Base-by-base conservation (phyloP, 2,113 vertebrate genomes). In the Pyrgilauda ruficollis region DNA sequence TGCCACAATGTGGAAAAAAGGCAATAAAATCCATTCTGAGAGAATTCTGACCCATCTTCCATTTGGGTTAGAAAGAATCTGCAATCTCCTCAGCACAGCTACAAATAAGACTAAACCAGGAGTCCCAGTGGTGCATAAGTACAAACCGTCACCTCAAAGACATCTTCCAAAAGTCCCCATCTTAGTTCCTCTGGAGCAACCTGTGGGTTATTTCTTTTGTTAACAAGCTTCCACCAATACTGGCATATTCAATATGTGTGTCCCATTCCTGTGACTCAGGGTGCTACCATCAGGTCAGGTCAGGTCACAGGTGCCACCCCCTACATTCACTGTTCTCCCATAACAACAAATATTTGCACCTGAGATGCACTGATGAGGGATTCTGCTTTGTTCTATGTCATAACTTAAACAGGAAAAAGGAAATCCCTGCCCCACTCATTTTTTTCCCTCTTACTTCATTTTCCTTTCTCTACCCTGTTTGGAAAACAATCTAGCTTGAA, bases 371-470 rank as follows among this genome's bases (percentile, higher is more conserved):
- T 61, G 63, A 91, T 70, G 59, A 83, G 33, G 35, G 67, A 86
- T 90, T 84, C 20, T 62, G 64, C 52, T 94, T 94, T 91, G 79
- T 88, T 94, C 76, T 62, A 15, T 78, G 35, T 47, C 76, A 86
- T 5, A 22, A 59, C 27, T 93, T 70, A 90, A 91, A 90, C 79
- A 94, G 93, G 79, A 95, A 96, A 87, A 31, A 96, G 95, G 94
- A 97, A 96, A 80, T 86, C 63, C 55, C 52, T 74, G 58, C 28
- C 68, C 79, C 39, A 82, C 66, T 46, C 11, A 2, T 62, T 86
- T 93, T 86, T 86, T 77, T 8, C 22, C 39, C 76, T 63, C 61
- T 68, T 83, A 79, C 16, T 15, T 90, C 13, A 86, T 81, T 77
- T 93, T 84, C 80, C 91, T 64, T 58, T 76, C 63, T 53, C 35